These are phyloP conservation scores for Eugnorisma glareosa DNA, from an alignment of 2,888 invertebrate species.

Conservation along the genomic window DNA sequence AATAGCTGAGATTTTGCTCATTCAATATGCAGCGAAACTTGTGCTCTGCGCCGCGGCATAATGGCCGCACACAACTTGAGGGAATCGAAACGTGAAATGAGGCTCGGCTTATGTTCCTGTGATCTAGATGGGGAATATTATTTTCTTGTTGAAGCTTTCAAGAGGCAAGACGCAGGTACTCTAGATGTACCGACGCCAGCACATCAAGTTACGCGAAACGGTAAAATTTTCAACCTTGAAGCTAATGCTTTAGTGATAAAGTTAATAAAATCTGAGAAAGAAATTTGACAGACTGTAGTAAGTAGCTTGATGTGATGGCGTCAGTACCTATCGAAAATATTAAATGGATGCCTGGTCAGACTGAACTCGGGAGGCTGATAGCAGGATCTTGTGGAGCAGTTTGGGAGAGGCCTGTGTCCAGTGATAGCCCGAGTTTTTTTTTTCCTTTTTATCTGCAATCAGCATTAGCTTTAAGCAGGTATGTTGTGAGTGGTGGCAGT, in stretches of 20 bases:
- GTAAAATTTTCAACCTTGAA: too few species aligned
- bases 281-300: too few species aligned
- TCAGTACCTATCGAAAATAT: too few species aligned
- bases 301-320: too few species aligned
- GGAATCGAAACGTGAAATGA: conserved; percentile 56
- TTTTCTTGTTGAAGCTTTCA: background rate
- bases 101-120: conserved; percentile 24
- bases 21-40: conserved; percentile 61
- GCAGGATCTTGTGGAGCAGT: background rate
- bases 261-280: too few species aligned
- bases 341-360: background rate
- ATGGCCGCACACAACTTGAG: conserved; percentile 49
- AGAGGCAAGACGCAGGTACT: background rate
- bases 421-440: background rate
- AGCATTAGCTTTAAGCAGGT: too few species aligned
- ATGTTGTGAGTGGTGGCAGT: too few species aligned
- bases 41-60: conserved; percentile 47
- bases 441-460: too few species aligned
- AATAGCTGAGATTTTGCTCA: conserved; percentile 62
- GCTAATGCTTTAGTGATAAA: too few species aligned
- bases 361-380: background rate
- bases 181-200: too few species aligned
- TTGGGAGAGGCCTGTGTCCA: background rate
- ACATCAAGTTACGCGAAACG: too few species aligned
- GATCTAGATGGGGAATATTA: conserved; percentile 1